These are phyloP conservation scores for Dermatemys mawii DNA, from an alignment of 2,113 vertebrate genomes.

Conservation along the genomic window DNA sequence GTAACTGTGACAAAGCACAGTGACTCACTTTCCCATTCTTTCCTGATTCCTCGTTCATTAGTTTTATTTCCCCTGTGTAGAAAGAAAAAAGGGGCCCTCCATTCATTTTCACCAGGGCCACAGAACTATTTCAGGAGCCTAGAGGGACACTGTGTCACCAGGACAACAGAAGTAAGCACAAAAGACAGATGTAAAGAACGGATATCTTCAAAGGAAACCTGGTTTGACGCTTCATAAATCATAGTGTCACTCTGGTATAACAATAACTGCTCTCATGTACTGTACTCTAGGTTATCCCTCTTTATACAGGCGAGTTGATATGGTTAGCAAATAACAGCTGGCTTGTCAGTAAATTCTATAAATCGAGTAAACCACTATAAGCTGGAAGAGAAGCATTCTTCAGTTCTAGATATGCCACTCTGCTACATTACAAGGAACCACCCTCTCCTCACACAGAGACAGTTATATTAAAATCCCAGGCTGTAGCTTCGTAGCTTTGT, in stretches of 20 bases:
- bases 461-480: neutral
- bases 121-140: slow-evolving; percentile 60
- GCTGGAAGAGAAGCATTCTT: slow-evolving; percentile 11
- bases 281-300: slow-evolving; percentile 28
- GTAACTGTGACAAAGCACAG: slow-evolving; percentile 64
- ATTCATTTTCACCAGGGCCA: slow-evolving; percentile 55
- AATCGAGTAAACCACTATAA: slow-evolving; percentile 58
- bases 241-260: slow-evolving; percentile 64
- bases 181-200: slow-evolving; percentile 75
- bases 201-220: slow-evolving; percentile 71
- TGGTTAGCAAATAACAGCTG: slow-evolving; percentile 69
- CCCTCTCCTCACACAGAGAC: neutral
- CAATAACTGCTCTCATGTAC: slow-evolving; percentile 64
- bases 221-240: slow-evolving; percentile 78
- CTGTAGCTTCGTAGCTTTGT: neutral
- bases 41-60: slow-evolving; percentile 62
- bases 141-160: slow-evolving; percentile 63
- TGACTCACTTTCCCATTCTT: slow-evolving; percentile 47
- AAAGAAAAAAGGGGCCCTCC: slow-evolving; percentile 18
- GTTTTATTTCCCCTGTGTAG: slow-evolving; percentile 47
- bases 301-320: slow-evolving; percentile 43
- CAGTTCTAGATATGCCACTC: slow-evolving; percentile 9
- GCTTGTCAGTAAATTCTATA: slow-evolving; percentile 70
- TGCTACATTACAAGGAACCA: slow-evolving; percentile 6
- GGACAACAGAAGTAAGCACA: slow-evolving; percentile 71